Conservation (phyloP, 92 coral and sea anemone genomes). For the Pocillopora grandis region DNA sequence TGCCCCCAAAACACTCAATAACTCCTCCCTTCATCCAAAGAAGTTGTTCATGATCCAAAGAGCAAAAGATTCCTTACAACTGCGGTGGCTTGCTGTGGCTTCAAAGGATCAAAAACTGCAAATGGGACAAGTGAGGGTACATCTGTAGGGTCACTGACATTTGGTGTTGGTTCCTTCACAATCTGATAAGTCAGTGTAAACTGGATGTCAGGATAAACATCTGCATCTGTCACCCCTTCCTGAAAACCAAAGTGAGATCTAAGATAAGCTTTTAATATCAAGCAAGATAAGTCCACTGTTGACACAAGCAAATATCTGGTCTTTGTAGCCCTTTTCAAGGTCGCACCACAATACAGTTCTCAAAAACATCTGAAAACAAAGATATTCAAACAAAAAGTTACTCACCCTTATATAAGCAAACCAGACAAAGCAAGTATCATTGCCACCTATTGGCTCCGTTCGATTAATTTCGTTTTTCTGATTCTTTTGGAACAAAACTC, state of each 20-base stretch:
- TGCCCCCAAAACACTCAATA: background rate
- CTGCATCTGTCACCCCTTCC: constrained; percentile 33
- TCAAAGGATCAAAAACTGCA: constrained; percentile 66
- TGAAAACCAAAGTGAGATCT: background rate
- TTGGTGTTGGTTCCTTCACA: constrained; percentile 54
- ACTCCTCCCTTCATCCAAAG: background rate
- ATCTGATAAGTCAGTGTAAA: constrained; percentile 63
- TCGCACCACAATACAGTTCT: no score
- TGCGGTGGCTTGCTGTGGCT: constrained; percentile 43
- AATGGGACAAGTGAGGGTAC: constrained; percentile 49
- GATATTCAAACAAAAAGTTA: background rate
- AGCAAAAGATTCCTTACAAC: constrained; percentile 33
- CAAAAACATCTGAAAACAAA: background rate
- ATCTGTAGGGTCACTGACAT: constrained; percentile 48
- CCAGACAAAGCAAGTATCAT: constrained; percentile 2
- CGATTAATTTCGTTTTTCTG: constrained; percentile 22
- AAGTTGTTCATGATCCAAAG: background rate
- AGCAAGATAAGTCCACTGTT: background rate
- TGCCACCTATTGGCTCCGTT: background rate
- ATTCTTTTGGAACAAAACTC: constrained; percentile 47
- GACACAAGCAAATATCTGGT: background rate
- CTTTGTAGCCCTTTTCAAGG: no score
- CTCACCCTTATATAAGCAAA: constrained; percentile 35
- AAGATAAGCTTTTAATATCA: no score
- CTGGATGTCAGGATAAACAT: constrained; percentile 82